Evolutionary conservation across 2,113 vertebrate species (phyloP).

Genomic region (Semnopithecus entellus): DNA sequence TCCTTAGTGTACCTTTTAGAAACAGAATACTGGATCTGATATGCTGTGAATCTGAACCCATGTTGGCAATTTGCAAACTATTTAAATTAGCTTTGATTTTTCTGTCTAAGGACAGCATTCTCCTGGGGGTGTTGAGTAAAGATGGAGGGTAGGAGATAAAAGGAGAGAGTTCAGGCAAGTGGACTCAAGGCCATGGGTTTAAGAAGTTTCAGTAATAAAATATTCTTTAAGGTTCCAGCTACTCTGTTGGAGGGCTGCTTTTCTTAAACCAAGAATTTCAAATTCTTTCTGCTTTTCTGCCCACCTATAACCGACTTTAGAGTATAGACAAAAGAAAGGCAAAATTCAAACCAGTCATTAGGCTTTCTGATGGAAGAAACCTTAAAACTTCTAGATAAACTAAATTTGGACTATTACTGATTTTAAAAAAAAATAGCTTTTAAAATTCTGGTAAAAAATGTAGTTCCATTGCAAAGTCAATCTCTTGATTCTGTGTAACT

Average conservation of each 20-base stretch:
- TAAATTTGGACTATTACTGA: not conserved
- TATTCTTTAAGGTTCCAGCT: not conserved
- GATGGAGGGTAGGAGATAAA: not conserved
- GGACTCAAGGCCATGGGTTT: not conserved
- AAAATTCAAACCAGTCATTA: not conserved
- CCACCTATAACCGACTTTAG: not conserved
- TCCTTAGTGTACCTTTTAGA: constrained; percentile 36
- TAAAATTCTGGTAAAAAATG: not conserved
- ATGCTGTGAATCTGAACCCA: not conserved
- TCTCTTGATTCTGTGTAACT: not conserved
- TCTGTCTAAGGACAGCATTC: not conserved
- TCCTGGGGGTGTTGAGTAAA: not conserved
- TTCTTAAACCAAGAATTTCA: not conserved
- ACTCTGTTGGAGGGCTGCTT: not conserved
- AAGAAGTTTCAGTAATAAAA: not conserved
- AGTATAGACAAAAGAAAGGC: not conserved
- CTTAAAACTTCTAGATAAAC: not conserved
- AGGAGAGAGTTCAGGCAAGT: not conserved
- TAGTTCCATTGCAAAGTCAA: not conserved
- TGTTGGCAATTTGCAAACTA: not conserved
- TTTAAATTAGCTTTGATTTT: constrained; percentile 32
- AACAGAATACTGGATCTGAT: constrained; percentile 52
- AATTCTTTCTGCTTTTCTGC: not conserved
- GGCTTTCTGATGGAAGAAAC: not conserved
- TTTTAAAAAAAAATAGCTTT: not conserved